A percentile compares a stretch with the other conserved stretches of the same genome.
phyloP scores from a whole-genome alignment of 2,888 invertebrate genomes.

The Ellobium chinense region DNA sequence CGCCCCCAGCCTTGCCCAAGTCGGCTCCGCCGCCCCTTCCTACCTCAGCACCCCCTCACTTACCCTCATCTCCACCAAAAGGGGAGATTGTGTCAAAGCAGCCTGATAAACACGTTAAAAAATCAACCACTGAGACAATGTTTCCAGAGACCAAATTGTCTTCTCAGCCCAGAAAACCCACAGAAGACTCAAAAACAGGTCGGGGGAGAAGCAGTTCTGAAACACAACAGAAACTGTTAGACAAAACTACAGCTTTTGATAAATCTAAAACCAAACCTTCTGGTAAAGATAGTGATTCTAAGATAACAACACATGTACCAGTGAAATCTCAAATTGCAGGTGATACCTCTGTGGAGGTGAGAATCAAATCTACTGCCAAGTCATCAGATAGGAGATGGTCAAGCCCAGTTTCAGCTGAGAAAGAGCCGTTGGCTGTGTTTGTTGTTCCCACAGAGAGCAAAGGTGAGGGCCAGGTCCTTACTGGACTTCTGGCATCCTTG shows the following conservation, averaged over 20 bases:
- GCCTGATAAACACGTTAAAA: background rate
- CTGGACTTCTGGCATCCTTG: slow-evolving; percentile 43
- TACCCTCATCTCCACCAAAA: background rate
- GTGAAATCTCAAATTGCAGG: slow-evolving; percentile 6
- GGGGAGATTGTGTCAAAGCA: background rate
- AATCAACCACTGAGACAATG: background rate
- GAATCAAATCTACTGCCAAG: background rate
- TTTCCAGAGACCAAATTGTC: slow-evolving; percentile 3
- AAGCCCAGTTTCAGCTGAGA: background rate
- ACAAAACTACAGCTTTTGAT: background rate
- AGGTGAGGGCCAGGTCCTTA: slow-evolving; percentile 9
- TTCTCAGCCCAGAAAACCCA: background rate
- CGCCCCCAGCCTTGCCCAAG: slow-evolving; percentile 24
- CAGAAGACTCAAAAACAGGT: background rate
- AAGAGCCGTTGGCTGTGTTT: background rate
- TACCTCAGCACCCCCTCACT: background rate
- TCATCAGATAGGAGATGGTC: slow-evolving; percentile 27
- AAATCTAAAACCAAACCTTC: background rate
- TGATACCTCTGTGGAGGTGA: background rate
- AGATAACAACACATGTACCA: background rate
- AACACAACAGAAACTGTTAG: background rate
- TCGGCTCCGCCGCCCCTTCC: slow-evolving; percentile 27
- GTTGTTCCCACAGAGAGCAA: background rate
- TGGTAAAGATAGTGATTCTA: background rate
- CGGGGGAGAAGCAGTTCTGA: background rate